phyloP scores from a whole-genome alignment of 2,113 vertebrate genomes.

The Leiothrix lutea region DNA sequence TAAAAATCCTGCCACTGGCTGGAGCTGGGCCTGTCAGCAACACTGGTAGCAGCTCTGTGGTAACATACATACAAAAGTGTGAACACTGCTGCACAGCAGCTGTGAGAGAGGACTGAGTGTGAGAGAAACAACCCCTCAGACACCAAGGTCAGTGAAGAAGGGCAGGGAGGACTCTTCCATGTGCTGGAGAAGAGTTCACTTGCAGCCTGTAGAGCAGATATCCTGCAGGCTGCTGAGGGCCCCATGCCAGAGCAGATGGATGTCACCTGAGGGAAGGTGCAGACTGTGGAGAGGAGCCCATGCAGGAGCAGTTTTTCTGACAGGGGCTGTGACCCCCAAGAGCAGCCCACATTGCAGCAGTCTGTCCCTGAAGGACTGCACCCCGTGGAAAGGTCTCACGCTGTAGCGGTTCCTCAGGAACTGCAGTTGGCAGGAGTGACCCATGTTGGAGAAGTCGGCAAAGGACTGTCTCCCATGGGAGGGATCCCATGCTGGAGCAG shows the following conservation, averaged over 20 bases:
- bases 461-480: background rate
- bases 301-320: background rate
- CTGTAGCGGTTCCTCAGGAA: background rate
- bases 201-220: background rate
- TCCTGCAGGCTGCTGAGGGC: background rate
- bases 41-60: background rate
- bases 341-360: accelerated
- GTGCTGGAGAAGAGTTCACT: background rate
- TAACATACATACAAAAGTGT: background rate
- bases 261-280: background rate
- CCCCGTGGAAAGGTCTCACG: background rate
- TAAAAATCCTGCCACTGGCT: background rate
- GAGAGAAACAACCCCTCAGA: background rate
- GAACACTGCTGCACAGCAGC: background rate
- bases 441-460: accelerated
- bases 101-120: background rate
- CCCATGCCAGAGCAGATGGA: background rate
- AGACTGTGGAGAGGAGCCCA: background rate
- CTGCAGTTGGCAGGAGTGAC: background rate
- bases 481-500: background rate
- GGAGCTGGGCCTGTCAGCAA: background rate
- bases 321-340: background rate
- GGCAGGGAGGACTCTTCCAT: background rate
- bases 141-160: background rate
- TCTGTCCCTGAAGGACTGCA: background rate